Evolutionary conservation across 2,888 invertebrate genomes (phyloP).

Genomic region (Odontomyia ornata): DNA sequence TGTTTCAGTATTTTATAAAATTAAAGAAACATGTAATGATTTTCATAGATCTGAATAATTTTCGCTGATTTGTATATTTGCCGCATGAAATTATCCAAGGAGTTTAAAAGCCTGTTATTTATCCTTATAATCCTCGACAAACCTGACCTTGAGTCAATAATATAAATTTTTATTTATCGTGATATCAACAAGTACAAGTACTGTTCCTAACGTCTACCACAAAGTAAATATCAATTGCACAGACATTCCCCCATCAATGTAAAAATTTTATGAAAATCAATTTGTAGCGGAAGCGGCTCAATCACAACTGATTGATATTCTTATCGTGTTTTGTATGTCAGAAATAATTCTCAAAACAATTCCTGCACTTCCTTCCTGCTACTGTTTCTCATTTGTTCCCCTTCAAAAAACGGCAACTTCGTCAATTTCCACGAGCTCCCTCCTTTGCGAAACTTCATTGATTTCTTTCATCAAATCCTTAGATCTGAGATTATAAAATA

Average conservation of each 20-base stretch:
- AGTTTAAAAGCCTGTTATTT: too few relatives aligned
- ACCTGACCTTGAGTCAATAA: too few relatives aligned
- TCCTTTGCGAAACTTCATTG: not conserved
- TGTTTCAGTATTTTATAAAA: too few relatives aligned
- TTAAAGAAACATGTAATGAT: too few relatives aligned
- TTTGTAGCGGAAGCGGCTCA: constrained; percentile 23
- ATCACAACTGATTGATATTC: constrained; percentile 48
- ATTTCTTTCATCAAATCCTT: constrained; percentile 38
- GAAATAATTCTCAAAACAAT: constrained; percentile 47
- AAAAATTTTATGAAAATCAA: constrained; percentile 33
- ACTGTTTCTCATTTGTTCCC: not conserved
- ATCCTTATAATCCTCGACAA: too few relatives aligned
- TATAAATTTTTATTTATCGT: too few relatives aligned
- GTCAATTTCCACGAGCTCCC: not conserved
- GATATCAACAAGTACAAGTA: too few relatives aligned
- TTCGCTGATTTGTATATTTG: too few relatives aligned
- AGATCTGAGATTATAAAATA: constrained; percentile 35
- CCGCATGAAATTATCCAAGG: too few relatives aligned
- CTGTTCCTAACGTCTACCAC: too few relatives aligned
- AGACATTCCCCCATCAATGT: not conserved
- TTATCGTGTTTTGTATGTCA: constrained; percentile 47
- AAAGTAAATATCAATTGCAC: too few relatives aligned
- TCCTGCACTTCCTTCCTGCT: constrained; percentile 38
- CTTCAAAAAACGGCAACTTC: not conserved
- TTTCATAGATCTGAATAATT: too few relatives aligned